phyloP scores from a whole-genome alignment of 2,797 vertebrate genomes.

The Hyperoplus lanceolatus region DNA sequence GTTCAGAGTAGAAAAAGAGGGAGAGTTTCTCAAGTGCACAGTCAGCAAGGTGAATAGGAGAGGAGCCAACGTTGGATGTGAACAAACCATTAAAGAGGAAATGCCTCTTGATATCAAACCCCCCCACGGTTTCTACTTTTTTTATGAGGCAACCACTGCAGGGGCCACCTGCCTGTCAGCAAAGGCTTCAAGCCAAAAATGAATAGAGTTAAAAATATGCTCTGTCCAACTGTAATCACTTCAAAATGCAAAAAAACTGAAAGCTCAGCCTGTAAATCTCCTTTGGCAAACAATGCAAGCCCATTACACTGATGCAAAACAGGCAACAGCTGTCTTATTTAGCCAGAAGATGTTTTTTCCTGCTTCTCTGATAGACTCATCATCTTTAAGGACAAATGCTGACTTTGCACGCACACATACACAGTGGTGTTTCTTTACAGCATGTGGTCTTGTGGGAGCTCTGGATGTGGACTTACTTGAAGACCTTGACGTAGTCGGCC shows the following conservation, averaged over 20 bases:
- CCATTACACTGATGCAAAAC: slow-evolving; percentile 53
- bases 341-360: slow-evolving; percentile 35
- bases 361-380: slow-evolving; percentile 17
- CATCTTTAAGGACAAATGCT: slow-evolving; percentile 36
- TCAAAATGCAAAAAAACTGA: slow-evolving; percentile 40
- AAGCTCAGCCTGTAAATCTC: slow-evolving; percentile 51
- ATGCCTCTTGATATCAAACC: slow-evolving; percentile 54
- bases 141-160: slow-evolving; percentile 67
- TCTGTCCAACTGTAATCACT: slow-evolving; percentile 53
- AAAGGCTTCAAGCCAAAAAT: slow-evolving; percentile 66
- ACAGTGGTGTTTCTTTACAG: not conserved
- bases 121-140: slow-evolving; percentile 62
- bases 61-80: slow-evolving; percentile 48
- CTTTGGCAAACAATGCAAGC: slow-evolving; percentile 47
- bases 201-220: slow-evolving; percentile 56
- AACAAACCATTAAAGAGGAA: slow-evolving; percentile 64
- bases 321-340: slow-evolving; percentile 33
- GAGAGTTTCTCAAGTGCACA: slow-evolving; percentile 42
- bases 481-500: slow-evolving; percentile 98
- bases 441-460: slow-evolving; percentile 16
- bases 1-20: slow-evolving; percentile 1
- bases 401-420: slow-evolving; percentile 27
- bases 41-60: slow-evolving; percentile 59
- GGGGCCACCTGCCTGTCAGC: slow-evolving; percentile 71
- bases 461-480: slow-evolving; percentile 92